phyloP scores from a whole-genome alignment of 2,797 vertebrate species.

The Poecile montanus region DNA sequence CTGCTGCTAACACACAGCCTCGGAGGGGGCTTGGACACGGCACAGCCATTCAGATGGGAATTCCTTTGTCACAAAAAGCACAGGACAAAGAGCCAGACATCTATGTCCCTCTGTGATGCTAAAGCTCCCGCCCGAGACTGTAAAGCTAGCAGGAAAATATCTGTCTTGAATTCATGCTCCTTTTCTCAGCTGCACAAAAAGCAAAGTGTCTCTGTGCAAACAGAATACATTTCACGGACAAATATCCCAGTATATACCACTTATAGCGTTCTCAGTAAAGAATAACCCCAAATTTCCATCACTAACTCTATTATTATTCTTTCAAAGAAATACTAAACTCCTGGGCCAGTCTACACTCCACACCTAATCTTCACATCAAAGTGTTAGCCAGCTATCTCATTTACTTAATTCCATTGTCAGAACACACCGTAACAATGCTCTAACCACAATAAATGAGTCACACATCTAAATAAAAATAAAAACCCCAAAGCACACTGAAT shows the following conservation, averaged over 20 bases:
- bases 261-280: neutral
- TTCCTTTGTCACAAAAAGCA: conserved; percentile 79
- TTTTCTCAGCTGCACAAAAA: conserved; percentile 11
- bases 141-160: neutral
- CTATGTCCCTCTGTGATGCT: neutral
- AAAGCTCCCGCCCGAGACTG: neutral
- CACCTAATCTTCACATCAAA: neutral
- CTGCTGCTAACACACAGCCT: conserved; percentile 79
- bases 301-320: neutral
- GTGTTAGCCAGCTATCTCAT: neutral
- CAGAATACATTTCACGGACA: neutral
- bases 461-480: neutral
- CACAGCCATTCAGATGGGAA: conserved; percentile 75
- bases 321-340: neutral
- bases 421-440: neutral
- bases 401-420: neutral
- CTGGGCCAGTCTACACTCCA: neutral
- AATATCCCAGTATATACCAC: neutral
- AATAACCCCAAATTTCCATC: neutral
- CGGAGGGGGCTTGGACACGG: conserved; percentile 72
- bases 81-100: conserved; percentile 66
- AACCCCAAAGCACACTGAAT: neutral
- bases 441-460: neutral
- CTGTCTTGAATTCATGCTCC: conserved; percentile 13
- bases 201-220: neutral